Base-by-base conservation (phyloP, 2,113 vertebrate genomes). In the Buteo buteo region DNA sequence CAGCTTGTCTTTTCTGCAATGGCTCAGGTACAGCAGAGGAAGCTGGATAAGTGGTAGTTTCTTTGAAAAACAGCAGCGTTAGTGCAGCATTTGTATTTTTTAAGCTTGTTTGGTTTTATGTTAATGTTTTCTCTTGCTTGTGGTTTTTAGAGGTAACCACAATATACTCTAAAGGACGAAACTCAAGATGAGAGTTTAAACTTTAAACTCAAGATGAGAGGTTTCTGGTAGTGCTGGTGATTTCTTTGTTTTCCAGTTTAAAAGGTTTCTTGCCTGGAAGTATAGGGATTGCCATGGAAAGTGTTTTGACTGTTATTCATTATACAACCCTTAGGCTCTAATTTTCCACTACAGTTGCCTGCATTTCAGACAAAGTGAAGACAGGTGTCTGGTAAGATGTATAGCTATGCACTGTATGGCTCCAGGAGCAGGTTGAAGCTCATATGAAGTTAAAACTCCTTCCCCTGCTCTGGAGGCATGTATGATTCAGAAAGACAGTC, bases 171-270 rank as follows among this genome's bases (percentile, higher is more conserved):
- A 38, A 62, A 72, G 81, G 45, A 31, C 0, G 0, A 85, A 86
- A 82, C 26, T 89, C 34, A 42, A 81, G 44, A 64, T 2, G 38
- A 57, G 31, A 58, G 45, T 49, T 91, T 67, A 74, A 71, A 82
- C 66, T 64, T 91, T 67, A 74, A 71, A 82, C 66, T 59, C 44
- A 19, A 65, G 44, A 91, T 47, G 28, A 50, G 52, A 82, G 54
- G 9, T 83, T 94, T 86, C 80, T 93, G 86, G 29, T 72, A 25
- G 22, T 61, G 31, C n/a, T 77, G 28, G 28, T 82, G 38, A 57
- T 82, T 92, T 89, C 76, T 93, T 90, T 72, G 55, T 82, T 93
- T 94, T 85, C 70, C 34, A 25, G 19, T 88, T 92, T 44, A 91
- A 82, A 90, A 90, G 7, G 3, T 62, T 92, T 82, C 77, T 91